Conservation (phyloP, 2,888 invertebrate genomes). For the Dynastes tityus region DNA sequence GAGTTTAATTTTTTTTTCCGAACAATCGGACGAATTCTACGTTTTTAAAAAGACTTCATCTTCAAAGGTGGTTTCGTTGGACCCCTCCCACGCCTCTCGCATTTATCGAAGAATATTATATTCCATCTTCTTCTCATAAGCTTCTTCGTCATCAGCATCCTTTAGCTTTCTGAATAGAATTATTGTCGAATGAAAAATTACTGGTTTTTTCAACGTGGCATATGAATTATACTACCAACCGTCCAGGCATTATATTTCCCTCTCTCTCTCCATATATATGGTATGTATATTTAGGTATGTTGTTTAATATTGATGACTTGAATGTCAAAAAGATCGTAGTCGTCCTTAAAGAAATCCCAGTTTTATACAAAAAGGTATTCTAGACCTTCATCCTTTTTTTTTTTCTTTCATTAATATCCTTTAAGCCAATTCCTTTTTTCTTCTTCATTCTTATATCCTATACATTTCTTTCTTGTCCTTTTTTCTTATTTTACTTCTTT, state of each 20-base stretch:
- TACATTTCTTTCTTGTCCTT: neutral
- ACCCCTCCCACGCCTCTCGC: neutral
- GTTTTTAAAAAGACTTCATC: constrained; percentile 49
- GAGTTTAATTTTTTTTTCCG: constrained; percentile 20
- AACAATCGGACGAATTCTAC: constrained; percentile 31
- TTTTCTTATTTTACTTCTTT: neutral
- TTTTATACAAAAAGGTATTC: constrained; percentile 56
- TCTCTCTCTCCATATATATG: too few relatives aligned
- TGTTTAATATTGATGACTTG: constrained; percentile 2
- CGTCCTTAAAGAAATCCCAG: constrained; percentile 50
- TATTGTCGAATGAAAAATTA: constrained; percentile 56
- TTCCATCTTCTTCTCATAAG: neutral
- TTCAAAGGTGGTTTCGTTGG: neutral
- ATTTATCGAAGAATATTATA: too few relatives aligned
- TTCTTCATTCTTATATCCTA: neutral
- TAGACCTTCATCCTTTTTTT: constrained; percentile 47
- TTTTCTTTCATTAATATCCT: constrained; percentile 20
- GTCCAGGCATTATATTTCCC: constrained; percentile 46
- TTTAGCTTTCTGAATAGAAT: constrained; percentile 35
- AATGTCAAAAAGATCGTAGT: neutral
- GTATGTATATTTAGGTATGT: neutral
- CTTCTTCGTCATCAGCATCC: constrained; percentile 16
- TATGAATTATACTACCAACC: constrained; percentile 32
- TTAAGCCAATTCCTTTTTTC: neutral
- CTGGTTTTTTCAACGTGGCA: constrained; percentile 52